Base-by-base conservation (phyloP, 2,113 vertebrate species). In the Psettodes erumei region DNA sequence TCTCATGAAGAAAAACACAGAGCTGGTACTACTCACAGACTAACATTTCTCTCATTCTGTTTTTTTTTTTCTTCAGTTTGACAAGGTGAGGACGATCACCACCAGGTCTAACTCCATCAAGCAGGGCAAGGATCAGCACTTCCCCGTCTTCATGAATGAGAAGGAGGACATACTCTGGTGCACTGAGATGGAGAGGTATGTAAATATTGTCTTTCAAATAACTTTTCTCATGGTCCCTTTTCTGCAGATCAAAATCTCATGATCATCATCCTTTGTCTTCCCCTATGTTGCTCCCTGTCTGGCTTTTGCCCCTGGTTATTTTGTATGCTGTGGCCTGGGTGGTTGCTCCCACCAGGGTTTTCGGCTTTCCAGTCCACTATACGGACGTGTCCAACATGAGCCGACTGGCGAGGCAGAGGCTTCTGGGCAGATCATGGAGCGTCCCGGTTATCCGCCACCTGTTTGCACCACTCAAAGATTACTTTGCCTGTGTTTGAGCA, bases 301-400 rank as follows among this genome's bases (percentile, higher is more conserved):
- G 19, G 56, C 48, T 45, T 6, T 23, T 19, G 16, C 6, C 27
- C 2, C 2, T 58, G 83, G n/a, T 40, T 72, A 53, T 62, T 76
- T 58, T 55, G 16, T 21, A 32, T 71, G n/a, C 48, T 27, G 37
- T 25, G 43, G 59, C 38, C 62, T 21, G 0, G 9, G 35, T 50
- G 53, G 21, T 75, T 53, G 58, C 27, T 77, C 12, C 23, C 19
- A 3, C 0, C 92, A 96, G 96, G 95, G 92, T 98, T 63, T 97
- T 99, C 9, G 96, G 98, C 81, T 99, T 99, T 92, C 97, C 98
- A 12, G 97, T 98, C 91, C 97, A 99, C 93, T 99, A 99, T 87
- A 99, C 98, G 0, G 98, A 99, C 42, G 97, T 99, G 86, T 99
- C 98, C 91, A 99, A 99, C 95, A 99, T 99, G 98, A 99, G 97